Evolutionary conservation across 2,888 invertebrate species (phyloP), one percentile per base, ranked within the genome.

Genomic region (Ectobius pallidus): DNA sequence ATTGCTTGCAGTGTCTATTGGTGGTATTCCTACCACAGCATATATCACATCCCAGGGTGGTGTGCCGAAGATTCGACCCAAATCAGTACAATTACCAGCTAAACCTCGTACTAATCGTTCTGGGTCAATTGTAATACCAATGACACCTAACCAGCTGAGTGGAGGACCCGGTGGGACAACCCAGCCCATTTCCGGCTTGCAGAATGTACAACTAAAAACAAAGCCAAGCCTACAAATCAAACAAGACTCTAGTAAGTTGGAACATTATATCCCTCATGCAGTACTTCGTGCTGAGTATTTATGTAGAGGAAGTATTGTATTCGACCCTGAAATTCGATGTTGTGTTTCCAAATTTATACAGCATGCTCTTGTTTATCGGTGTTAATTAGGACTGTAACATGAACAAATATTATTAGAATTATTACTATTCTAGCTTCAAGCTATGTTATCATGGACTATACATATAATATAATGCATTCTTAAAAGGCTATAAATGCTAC

Each of bases 41-140:
- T 61, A 72, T 27, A 72, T 67, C 22, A 69, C 74, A 25, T 72
- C 71, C 16, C 63, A 46, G 6, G 46, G 55, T 49, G 49, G 34
- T 39, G 25, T 52, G 27, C 52, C 70, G 14, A 70, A 74, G n/a
- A 73, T 70, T 3, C 69, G 62, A 20, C 73, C 73, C 2, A 68
- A 63, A 22, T 52, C 71, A n/a, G 67, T 73, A 11, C 67, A 65
- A 61, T 30, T 65, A 16, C 72, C 72, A n/a, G 34, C 71, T 7
- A 70, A 67, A 16, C 62, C 67, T 11, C 32, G 73, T 11, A 69
- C 75, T 46, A n/a, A n/a, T n/a, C 71, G 76, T 7, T 62, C 69
- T 16, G 71, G 75, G 16, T 73, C 76, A 9, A 75, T 76, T 63
- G 75, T 76, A 11, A 76, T 75, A 18, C 76, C 76, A 2, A 46